Base-by-base conservation (phyloP, 2,888 invertebrate species). In the Iphiclides podalirius region DNA sequence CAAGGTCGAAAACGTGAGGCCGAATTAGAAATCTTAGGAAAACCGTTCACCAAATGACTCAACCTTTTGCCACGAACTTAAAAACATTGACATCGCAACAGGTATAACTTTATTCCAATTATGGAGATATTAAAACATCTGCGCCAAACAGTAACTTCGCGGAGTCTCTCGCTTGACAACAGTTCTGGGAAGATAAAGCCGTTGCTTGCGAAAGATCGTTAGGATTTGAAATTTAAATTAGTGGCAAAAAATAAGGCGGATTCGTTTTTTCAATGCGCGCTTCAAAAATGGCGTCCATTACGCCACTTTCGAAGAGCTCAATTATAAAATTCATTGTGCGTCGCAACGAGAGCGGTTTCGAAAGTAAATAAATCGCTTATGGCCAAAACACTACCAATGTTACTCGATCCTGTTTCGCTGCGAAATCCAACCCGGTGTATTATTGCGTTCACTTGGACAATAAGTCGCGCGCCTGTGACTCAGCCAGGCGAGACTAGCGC, bases 401-500 rank as follows among this genome's bases (percentile, higher is more conserved):
- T 54, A 64, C 60, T 64, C 59, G 66, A 70, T 67, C 67, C 66
- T 59, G 64, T 74, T 79, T 80, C 74, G 67, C 72, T 72, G 77
- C 72, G 77, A 79, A 83, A 82, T 78, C 68, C 72, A 75, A 78
- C 75, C 72, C 75, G 72, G 75, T 67, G 66, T 63, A 73, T 75
- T 70, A 70, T 72, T 70, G 70, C 76, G 67, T 73, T 73, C 75
- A 74, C 72, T 70, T 70, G 70, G 67, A 79, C 70, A 82, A 83
- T 84, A 82, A 84, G 79, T 76, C 70, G 72, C 80, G 83, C 85
- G 80, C 82, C 78, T 71, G 71, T 80, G 84, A 84, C 62, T 81
- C 84, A 83, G 75, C 79, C 82, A 82, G 66, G 73, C 81, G 79
- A 74, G 79, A 77, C 79, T 71, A 72, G 72, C 73, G 78, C 78